These are phyloP conservation scores for Diplodus sargus DNA, from an alignment of 2,797 vertebrate species.

Conservation along the genomic window DNA sequence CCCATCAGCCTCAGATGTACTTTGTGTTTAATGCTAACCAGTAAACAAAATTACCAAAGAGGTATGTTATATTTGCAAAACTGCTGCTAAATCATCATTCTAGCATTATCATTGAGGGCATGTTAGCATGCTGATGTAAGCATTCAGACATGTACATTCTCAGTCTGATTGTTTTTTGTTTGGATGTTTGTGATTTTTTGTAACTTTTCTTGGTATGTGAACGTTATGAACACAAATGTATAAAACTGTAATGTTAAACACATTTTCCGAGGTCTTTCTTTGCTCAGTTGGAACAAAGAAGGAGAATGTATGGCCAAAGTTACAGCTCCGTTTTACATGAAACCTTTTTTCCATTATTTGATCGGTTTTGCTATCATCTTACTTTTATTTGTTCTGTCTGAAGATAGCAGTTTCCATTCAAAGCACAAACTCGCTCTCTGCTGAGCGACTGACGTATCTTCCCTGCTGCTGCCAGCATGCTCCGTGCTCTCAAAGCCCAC, in stretches of 20 bases:
- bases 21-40: not conserved
- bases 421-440: conserved; percentile 17
- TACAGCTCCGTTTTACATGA: not conserved
- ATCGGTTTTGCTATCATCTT: conserved; percentile 27
- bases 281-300: not conserved
- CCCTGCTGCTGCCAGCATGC: conserved; percentile 19
- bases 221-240: not conserved
- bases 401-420: conserved; percentile 50
- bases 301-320: not conserved
- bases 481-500: conserved; percentile 39
- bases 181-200: not conserved
- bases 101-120: not conserved
- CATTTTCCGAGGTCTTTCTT: too few relatives aligned
- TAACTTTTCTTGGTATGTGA: not conserved
- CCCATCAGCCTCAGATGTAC: not conserved
- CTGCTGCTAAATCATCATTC: not conserved
- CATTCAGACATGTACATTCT: not conserved
- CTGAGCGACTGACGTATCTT: conserved; percentile 27
- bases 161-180: not conserved
- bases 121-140: not conserved
- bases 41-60: too few relatives aligned
- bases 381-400: conserved; percentile 46
- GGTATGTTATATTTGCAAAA: too few relatives aligned
- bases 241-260: not conserved
- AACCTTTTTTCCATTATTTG: conserved; percentile 23